Base-by-base conservation (phyloP, 2,797 vertebrate species). In the Uromys caudimaculatus region DNA sequence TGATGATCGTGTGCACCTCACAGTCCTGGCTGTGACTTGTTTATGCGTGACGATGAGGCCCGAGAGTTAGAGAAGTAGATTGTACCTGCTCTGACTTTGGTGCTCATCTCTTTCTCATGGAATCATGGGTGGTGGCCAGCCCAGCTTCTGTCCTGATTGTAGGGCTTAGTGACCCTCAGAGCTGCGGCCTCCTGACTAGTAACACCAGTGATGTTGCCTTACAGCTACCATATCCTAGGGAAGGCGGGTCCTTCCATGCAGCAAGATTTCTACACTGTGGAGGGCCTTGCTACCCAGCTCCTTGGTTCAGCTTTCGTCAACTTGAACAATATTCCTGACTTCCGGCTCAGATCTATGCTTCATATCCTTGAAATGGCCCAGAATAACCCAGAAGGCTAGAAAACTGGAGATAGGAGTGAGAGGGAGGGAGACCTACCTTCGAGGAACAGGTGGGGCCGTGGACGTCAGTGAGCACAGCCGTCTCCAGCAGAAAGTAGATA, bases 181-280 rank as follows among this genome's bases (percentile, higher is more conserved):
- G 52, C 38, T 38, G 90, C 47, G 69, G 38, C 75, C 75, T 79
- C 56, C 52, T 13, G 64, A 23, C 24, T 88, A 2, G 47, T 75
- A 44, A 32, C 93, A 47, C 56, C 75, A 6, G 0, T 93, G 50
- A 17, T 3, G 83, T 60, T 96, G 95, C 87, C 81, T 97, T 98
- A 5, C 96, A 99, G 99, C 97, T 99, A 99, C 97, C 99, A 99
- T n/a, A 98, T 99, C 95, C 98, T 99, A 44, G 99, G 99, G 67
- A 99, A 99, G 82, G 99, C 99, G 35, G 99, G 99, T 50, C 98
- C 98, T n/a, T 99, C 99, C 93, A 98, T 99, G 98, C 99, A 99
- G 95, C 99, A 99, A 98, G 99, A 99, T 58, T 99, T 99, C 98
- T 99, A 99, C 98, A 99, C 98, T 0, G 99, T 99, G 21, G 99